phyloP scores from a whole-genome alignment of 2,113 vertebrate genomes.

The Reinhardtius hippoglossoides region DNA sequence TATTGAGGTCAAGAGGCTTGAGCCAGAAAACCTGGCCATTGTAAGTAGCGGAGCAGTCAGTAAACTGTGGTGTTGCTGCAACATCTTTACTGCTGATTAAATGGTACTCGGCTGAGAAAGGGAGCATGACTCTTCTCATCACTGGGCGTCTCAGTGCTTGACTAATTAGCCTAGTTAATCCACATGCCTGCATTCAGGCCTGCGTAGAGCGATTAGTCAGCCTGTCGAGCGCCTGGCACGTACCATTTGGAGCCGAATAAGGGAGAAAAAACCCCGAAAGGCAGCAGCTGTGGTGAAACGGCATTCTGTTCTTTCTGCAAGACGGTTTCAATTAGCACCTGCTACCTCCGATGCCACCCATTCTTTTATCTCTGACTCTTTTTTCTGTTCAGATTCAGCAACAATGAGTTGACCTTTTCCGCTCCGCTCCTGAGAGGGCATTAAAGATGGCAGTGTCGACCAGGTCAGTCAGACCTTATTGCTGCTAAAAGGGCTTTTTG shows the following conservation, averaged over 20 bases:
- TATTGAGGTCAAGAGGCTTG: slow-evolving; percentile 74
- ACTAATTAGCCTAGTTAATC: slow-evolving; percentile 77
- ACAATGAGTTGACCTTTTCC: slow-evolving; percentile 1
- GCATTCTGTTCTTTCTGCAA: slow-evolving; percentile 60
- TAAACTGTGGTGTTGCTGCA: slow-evolving; percentile 51
- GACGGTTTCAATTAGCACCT: slow-evolving; percentile 68
- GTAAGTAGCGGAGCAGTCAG: slow-evolving; percentile 42
- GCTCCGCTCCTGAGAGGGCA: background rate
- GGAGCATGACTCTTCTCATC: slow-evolving; percentile 66
- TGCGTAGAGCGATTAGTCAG: slow-evolving; percentile 64
- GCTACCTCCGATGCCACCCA: slow-evolving; percentile 47
- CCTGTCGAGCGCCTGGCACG: slow-evolving; percentile 43
- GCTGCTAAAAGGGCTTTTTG: background rate
- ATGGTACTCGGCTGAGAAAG: slow-evolving; percentile 57
- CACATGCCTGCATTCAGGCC: slow-evolving; percentile 58
- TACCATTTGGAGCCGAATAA: slow-evolving; percentile 59
- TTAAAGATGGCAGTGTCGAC: background rate
- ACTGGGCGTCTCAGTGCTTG: slow-evolving; percentile 55
- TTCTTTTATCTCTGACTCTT: slow-evolving; percentile 14
- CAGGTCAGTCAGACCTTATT: background rate
- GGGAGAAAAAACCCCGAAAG: slow-evolving; percentile 22
- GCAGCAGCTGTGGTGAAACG: slow-evolving; percentile 63
- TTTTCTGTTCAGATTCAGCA: slow-evolving; percentile 10
- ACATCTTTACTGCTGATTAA: slow-evolving; percentile 72
- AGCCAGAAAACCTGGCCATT: slow-evolving; percentile 56